These are phyloP conservation scores for Daubentonia madagascariensis DNA, from an alignment of 2,113 vertebrate species.

Conservation along the genomic window DNA sequence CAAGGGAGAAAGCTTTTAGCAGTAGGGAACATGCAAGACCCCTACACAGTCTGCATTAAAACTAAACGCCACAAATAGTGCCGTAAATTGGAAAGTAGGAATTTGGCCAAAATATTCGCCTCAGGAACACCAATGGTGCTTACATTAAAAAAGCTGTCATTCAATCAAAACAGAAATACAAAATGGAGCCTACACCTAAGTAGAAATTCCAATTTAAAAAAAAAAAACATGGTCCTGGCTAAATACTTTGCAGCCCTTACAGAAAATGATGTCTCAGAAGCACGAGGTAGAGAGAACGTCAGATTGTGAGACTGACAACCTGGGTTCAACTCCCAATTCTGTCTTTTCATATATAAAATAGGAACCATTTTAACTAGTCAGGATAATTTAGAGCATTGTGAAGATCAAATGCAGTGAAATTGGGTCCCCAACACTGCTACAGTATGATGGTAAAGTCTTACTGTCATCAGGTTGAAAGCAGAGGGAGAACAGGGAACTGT, in stretches of 20 bases:
- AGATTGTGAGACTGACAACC: background rate
- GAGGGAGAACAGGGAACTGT: background rate
- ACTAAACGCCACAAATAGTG: background rate
- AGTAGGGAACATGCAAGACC: background rate
- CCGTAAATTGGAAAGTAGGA: background rate
- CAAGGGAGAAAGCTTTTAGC: slow-evolving; percentile 62
- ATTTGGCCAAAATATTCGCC: slow-evolving; percentile 34
- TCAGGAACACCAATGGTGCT: background rate
- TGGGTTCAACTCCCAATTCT: background rate
- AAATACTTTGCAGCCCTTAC: background rate
- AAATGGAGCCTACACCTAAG: background rate
- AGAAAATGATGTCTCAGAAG: background rate
- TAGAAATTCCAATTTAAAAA: background rate
- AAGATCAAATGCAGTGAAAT: background rate
- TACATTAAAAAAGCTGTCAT: background rate
- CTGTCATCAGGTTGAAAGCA: background rate
- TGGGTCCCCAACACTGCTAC: background rate
- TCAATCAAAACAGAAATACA: background rate
- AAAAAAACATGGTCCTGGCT: background rate
- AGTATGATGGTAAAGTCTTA: accelerated
- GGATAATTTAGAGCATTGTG: background rate
- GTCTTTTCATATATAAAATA: background rate
- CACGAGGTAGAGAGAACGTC: background rate
- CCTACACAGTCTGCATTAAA: background rate
- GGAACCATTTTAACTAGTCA: background rate